Evolutionary conservation across 2,113 vertebrate genomes (phyloP).

Genomic region (Anolis carolinensis): DNA sequence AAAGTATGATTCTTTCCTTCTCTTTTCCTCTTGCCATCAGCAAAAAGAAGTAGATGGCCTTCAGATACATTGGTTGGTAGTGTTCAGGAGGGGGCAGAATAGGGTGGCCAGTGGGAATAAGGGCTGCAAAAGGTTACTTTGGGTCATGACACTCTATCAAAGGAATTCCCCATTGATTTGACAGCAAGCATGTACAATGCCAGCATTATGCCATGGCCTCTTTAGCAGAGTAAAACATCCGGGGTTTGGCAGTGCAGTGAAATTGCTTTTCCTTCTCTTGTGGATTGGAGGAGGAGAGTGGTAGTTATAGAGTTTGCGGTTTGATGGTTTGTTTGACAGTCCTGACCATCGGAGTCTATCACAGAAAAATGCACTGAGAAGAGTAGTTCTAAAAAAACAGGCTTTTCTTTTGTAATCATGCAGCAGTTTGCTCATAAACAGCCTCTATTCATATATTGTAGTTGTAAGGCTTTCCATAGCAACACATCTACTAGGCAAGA

Average conservation of each 20-base stretch:
- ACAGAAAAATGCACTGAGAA: neutral
- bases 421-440: neutral
- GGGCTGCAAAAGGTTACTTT: constrained; percentile 73
- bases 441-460: neutral
- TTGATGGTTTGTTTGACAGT: neutral
- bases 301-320: neutral
- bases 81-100: neutral
- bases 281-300: neutral
- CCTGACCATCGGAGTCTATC: neutral
- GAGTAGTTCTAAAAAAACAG: neutral
- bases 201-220: constrained; percentile 62
- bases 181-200: constrained; percentile 67
- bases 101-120: constrained; percentile 22
- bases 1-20: constrained; percentile 64
- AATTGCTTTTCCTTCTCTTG: constrained; percentile 41
- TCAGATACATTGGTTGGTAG: constrained; percentile 16
- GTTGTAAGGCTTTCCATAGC: neutral
- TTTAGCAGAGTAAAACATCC: constrained; percentile 58
- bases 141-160: constrained; percentile 73
- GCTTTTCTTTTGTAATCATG: neutral
- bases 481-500: neutral
- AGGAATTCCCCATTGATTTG: constrained; percentile 65
- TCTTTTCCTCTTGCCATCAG: constrained; percentile 34
- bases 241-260: constrained; percentile 53
- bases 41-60: constrained; percentile 57